phyloP scores from a whole-genome alignment of 2,797 vertebrate genomes.

The Silurus aristotelis region DNA sequence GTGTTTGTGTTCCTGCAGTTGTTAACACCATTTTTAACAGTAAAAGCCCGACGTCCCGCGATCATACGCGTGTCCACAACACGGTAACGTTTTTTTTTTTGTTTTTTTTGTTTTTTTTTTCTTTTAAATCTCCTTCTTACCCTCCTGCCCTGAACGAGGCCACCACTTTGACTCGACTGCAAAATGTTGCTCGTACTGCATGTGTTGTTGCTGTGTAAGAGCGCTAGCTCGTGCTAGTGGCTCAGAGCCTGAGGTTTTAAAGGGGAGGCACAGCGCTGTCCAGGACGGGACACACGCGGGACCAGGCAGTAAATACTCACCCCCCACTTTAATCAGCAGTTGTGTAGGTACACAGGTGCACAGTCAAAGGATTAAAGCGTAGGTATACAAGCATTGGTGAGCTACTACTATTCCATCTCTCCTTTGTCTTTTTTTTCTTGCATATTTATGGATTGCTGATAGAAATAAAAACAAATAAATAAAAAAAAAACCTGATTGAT shows the following conservation, averaged over 20 bases:
- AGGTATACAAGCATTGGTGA: slow-evolving; percentile 99
- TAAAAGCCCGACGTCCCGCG: slow-evolving; percentile 57
- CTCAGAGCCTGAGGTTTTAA: slow-evolving; percentile 58
- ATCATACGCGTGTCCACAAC: slow-evolving; percentile 44
- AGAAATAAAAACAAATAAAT: slow-evolving; percentile 50
- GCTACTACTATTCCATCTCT: slow-evolving; percentile 98
- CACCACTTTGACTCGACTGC: slow-evolving; percentile 42
- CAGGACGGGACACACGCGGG: slow-evolving; percentile 94
- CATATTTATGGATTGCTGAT: slow-evolving; percentile 78
- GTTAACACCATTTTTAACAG: slow-evolving; percentile 54
- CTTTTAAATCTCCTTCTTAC: slow-evolving; percentile 18
- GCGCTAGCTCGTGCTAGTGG: slow-evolving; percentile 55
- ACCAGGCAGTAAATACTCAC: slow-evolving; percentile 99
- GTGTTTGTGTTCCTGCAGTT: slow-evolving; percentile 57
- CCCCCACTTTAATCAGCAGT: slow-evolving; percentile 97
- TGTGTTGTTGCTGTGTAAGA: slow-evolving; percentile 59
- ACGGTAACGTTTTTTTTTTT: slow-evolving; percentile 52
- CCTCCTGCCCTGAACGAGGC: slow-evolving; percentile 47
- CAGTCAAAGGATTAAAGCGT: slow-evolving; percentile 89
- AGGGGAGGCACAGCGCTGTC: slow-evolving; percentile 62
- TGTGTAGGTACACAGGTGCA: slow-evolving; percentile 90
- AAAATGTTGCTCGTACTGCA: slow-evolving; percentile 53
- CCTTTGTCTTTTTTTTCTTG: slow-evolving; percentile 82
- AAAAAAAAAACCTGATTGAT: slow-evolving; percentile 50
- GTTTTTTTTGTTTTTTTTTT: too few relatives aligned